Conservation (phyloP, 2,888 invertebrate genomes). For the Euplagia quadripunctaria region DNA sequence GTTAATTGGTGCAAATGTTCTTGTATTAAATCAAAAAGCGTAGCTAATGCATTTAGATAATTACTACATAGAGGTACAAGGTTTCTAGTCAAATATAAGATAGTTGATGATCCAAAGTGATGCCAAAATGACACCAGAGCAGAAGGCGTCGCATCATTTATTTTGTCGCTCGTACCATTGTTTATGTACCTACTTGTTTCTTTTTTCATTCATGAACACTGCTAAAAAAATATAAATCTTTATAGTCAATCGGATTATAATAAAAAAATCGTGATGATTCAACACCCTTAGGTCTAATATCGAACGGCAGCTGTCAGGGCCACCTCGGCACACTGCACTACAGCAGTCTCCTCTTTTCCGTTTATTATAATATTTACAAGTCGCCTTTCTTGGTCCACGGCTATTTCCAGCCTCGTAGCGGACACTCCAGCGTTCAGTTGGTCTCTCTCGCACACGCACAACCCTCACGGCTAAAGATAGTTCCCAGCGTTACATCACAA, state of each 20-base stretch:
- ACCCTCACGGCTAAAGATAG: slow-evolving; percentile 80
- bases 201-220: slow-evolving; percentile 67
- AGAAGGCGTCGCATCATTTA: slow-evolving; percentile 55
- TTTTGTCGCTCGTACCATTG: slow-evolving; percentile 47
- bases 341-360: slow-evolving; percentile 79
- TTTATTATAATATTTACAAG: slow-evolving; percentile 87
- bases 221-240: slow-evolving; percentile 40
- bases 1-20: slow-evolving; percentile 30
- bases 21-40: slow-evolving; percentile 21
- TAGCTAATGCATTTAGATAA: slow-evolving; percentile 15
- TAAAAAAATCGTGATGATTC: slow-evolving; percentile 51
- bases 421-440: slow-evolving; percentile 73
- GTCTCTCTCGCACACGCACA: slow-evolving; percentile 72
- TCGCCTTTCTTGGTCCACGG: slow-evolving; percentile 89
- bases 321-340: slow-evolving; percentile 87
- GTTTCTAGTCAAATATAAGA: slow-evolving; percentile 50
- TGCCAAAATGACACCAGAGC: slow-evolving; percentile 70
- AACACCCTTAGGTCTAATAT: slow-evolving; percentile 66
- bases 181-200: slow-evolving; percentile 60
- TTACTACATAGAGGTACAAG: slow-evolving; percentile 37
- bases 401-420: slow-evolving; percentile 85
- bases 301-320: slow-evolving; percentile 71
- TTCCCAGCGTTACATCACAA: slow-evolving; percentile 83
- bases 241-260: not conserved
- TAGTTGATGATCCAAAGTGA: slow-evolving; percentile 53